A percentile compares a stretch with the other conserved stretches of the same genome.
Evolutionary conservation across 2,797 vertebrate species (phyloP).

Genomic region (Sebastes goodei): DNA sequence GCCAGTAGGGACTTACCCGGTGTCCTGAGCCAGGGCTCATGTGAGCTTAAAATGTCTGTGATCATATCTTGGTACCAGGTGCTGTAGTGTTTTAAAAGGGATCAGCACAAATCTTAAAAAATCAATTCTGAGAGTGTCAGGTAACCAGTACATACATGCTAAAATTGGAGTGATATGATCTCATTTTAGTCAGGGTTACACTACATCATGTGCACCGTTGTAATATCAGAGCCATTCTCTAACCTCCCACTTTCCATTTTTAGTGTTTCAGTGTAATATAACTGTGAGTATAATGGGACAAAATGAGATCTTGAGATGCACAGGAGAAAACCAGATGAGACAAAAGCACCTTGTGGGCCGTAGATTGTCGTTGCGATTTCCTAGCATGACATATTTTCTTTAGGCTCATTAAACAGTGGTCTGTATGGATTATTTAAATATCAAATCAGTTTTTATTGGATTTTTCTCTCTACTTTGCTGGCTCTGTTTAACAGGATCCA

Average conservation of each 20-base stretch:
- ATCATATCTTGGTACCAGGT: slow-evolving; percentile 43
- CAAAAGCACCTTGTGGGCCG: slow-evolving; percentile 12
- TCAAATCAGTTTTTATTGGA: neutral
- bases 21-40: slow-evolving; percentile 3
- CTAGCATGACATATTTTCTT: neutral
- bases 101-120: slow-evolving; percentile 35
- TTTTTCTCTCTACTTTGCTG: neutral
- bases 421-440: slow-evolving; percentile 19
- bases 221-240: slow-evolving; percentile 25
- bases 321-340: slow-evolving; percentile 21
- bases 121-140: slow-evolving; percentile 33
- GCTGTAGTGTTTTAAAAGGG: slow-evolving; percentile 11
- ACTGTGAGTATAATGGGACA: slow-evolving; percentile 19
- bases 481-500: neutral
- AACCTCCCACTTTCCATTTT: slow-evolving; percentile 26
- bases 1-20: neutral
- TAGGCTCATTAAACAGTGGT: slow-evolving; percentile 24
- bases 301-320: slow-evolving; percentile 47
- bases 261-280: slow-evolving; percentile 11
- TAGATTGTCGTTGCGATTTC: neutral
- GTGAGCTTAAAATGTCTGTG: slow-evolving; percentile 18
- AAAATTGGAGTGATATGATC: slow-evolving; percentile 39
- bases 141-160: slow-evolving; percentile 25
- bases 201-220: neutral
- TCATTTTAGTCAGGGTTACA: slow-evolving; percentile 20